Conservation (phyloP, 1,140 invertebrate genomes). For the Formica selysi region DNA sequence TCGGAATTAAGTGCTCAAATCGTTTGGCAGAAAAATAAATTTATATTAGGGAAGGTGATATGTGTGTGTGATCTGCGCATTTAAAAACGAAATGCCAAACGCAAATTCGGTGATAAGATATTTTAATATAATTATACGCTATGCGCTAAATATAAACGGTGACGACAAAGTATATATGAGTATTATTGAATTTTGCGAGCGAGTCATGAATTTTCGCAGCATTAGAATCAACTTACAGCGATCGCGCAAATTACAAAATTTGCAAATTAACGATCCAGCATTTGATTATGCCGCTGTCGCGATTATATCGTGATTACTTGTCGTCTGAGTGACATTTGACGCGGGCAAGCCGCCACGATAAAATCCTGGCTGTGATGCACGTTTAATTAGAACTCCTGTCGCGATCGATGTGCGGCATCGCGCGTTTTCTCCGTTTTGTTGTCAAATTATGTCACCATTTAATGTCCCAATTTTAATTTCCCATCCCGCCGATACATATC, state of each 20-base stretch:
- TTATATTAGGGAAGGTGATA: too few relatives aligned
- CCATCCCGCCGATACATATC: constrained; percentile 20
- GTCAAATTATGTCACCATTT: constrained; percentile 56
- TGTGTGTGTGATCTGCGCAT: too few relatives aligned
- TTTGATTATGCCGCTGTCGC: constrained; percentile 55
- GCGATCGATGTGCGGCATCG: constrained; percentile 38
- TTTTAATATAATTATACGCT: too few relatives aligned
- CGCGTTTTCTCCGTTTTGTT: constrained; percentile 42
- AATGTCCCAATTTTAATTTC: constrained; percentile 45
- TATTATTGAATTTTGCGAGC: constrained; percentile 46
- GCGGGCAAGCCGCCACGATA: constrained; percentile 22
- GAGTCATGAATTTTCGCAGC: constrained; percentile 13
- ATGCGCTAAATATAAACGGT: constrained; percentile 16
- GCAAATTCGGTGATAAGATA: too few relatives aligned
- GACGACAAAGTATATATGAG: constrained; percentile 16
- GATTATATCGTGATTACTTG: constrained; percentile 62
- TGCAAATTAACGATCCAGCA: constrained; percentile 51
- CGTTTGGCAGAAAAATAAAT: too few relatives aligned
- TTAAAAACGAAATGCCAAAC: too few relatives aligned
- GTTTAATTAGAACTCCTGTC: constrained; percentile 51
- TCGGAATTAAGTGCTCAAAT: too few relatives aligned
- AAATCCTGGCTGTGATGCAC: constrained; percentile 29
- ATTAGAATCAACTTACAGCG: neutral
- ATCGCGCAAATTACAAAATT: constrained; percentile 56
- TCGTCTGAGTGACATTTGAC: constrained; percentile 58